Conservation (phyloP, 2,888 invertebrate species). For the Leptinotarsa peninsularis region DNA sequence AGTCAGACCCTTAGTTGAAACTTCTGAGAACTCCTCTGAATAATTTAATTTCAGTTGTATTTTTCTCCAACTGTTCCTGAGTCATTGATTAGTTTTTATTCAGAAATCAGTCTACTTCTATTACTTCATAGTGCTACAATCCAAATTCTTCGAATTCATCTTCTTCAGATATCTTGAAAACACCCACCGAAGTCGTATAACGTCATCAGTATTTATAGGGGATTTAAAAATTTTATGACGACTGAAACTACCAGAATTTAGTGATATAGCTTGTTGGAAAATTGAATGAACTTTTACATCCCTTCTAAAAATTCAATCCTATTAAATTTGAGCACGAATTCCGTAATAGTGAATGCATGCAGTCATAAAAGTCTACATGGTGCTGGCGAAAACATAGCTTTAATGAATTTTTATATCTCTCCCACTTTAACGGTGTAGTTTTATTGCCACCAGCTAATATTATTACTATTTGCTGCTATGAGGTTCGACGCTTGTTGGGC, state of each 20-base stretch:
- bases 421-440: too few relatives aligned
- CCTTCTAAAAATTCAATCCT: slow-evolving; percentile 22
- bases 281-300: slow-evolving; percentile 25
- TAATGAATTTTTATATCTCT: neutral
- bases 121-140: neutral
- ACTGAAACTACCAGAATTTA: slow-evolving; percentile 21
- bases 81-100: too few relatives aligned
- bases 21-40: too few relatives aligned
- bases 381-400: neutral
- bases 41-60: too few relatives aligned
- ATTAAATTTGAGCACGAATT: slow-evolving; percentile 22
- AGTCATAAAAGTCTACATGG: slow-evolving; percentile 17
- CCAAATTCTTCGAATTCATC: neutral
- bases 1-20: too few relatives aligned
- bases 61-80: too few relatives aligned
- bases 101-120: neutral
- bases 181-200: neutral
- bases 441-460: too few relatives aligned
- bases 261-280: slow-evolving; percentile 23
- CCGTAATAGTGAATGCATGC: slow-evolving; percentile 5
- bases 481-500: too few relatives aligned
- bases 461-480: too few relatives aligned
- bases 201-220: slow-evolving; percentile 34
- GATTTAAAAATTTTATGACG: slow-evolving; percentile 18
- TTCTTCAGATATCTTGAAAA: neutral